Percentiles rank a stretch among this genome's conserved stretches.
Evolutionary conservation across 2,797 vertebrate species (phyloP).

Genomic region (Enteromius mattozi): DNA sequence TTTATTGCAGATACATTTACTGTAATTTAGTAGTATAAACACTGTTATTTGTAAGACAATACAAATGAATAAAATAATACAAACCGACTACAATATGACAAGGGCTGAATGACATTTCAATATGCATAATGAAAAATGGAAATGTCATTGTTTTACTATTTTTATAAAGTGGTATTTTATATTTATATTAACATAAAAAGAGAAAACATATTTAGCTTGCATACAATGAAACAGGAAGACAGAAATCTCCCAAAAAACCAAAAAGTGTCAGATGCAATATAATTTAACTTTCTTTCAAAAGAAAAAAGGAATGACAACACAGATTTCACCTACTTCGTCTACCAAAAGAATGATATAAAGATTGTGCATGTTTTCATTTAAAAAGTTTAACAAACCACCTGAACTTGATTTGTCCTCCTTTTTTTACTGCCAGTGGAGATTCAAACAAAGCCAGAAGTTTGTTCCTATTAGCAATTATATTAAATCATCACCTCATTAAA

Average conservation of each 20-base stretch:
- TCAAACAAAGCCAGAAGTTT: slow-evolving; percentile 30
- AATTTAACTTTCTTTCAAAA: not conserved
- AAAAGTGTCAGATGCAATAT: not conserved
- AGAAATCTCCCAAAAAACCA: not conserved
- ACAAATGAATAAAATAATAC: not conserved
- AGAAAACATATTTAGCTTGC: not conserved
- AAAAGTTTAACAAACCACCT: not conserved
- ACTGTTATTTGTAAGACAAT: not conserved
- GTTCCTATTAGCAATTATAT: slow-evolving; percentile 24
- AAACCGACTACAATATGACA: not conserved
- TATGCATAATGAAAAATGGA: not conserved
- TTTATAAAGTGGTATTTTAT: not conserved
- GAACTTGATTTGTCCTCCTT: slow-evolving; percentile 20
- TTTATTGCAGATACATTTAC: not conserved
- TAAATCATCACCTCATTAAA: not conserved
- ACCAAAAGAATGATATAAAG: not conserved
- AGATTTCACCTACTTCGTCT: not conserved
- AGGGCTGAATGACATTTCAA: not conserved
- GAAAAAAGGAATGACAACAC: not conserved
- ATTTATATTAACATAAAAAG: slow-evolving; percentile 2
- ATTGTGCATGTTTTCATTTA: not conserved
- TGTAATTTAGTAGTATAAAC: not conserved
- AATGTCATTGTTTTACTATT: not conserved
- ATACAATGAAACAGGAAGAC: not conserved
- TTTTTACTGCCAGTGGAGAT: slow-evolving; percentile 1